These are phyloP conservation scores for Prinia subflava DNA, from an alignment of 2,113 vertebrate genomes.

Conservation along the genomic window DNA sequence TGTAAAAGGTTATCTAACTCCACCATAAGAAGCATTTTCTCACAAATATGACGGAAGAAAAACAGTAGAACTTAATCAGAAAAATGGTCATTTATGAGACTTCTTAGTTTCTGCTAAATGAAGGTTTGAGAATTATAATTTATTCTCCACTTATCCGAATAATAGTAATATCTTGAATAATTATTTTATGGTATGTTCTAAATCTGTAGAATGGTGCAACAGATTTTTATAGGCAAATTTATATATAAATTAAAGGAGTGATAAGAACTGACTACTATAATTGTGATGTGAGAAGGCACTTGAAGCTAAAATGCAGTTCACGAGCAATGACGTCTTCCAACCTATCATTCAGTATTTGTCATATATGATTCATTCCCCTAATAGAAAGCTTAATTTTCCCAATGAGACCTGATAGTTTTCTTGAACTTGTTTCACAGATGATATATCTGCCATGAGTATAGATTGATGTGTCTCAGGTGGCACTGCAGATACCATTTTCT, in stretches of 20 bases:
- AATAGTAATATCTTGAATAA: background rate
- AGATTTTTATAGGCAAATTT: background rate
- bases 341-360: constrained; percentile 17
- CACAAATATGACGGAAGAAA: background rate
- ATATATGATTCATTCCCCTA: constrained; percentile 26
- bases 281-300: background rate
- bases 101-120: background rate
- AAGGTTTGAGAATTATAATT: background rate
- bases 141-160: background rate
- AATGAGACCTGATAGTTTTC: constrained; percentile 24
- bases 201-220: background rate
- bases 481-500: background rate
- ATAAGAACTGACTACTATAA: background rate
- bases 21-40: background rate
- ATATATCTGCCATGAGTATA: background rate
- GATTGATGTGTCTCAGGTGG: constrained; percentile 6
- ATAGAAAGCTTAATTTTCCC: constrained; percentile 36
- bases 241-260: background rate
- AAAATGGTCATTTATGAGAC: background rate
- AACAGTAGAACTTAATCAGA: background rate
- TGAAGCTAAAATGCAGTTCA: background rate
- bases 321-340: background rate
- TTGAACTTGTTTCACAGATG: constrained; percentile 15
- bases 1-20: background rate
- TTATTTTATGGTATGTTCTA: background rate